A percentile compares a stretch with the other conserved stretches of the same genome.
Conservation (phyloP, 2,113 vertebrate species). For the Grallaria varia region DNA sequence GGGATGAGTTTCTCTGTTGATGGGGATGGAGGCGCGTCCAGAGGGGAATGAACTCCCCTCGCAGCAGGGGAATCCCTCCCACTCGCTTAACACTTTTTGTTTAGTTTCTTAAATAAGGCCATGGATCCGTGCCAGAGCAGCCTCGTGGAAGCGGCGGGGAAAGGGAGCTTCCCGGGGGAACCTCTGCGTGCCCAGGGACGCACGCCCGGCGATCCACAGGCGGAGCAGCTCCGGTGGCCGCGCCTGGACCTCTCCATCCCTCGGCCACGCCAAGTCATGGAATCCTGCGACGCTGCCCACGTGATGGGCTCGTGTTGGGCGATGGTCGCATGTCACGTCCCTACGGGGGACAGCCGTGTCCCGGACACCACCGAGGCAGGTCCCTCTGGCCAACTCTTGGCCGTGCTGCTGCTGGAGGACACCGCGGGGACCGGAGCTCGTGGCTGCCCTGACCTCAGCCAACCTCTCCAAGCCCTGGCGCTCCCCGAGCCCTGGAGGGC, state of each 20-base stretch:
- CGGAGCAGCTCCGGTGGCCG: background rate
- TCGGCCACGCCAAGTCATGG: accelerated
- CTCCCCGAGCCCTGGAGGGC: background rate
- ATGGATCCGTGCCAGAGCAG: constrained; percentile 41
- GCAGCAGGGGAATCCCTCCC: constrained; percentile 63
- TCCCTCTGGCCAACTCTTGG: background rate
- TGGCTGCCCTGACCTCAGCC: background rate
- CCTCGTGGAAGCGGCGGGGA: background rate
- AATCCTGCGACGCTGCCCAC: background rate
- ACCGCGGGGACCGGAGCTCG: accelerated
- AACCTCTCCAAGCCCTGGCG: background rate
- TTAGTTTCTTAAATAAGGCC: constrained; percentile 60
- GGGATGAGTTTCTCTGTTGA: background rate
- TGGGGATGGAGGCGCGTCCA: background rate
- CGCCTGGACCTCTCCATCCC: background rate
- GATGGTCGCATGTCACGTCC: background rate
- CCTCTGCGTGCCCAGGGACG: background rate
- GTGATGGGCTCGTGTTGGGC: background rate
- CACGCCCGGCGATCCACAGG: accelerated
- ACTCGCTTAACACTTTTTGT: constrained; percentile 59
- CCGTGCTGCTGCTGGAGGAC: background rate
- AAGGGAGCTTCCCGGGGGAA: constrained; percentile 13
- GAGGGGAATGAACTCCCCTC: constrained; percentile 46
- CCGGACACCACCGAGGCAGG: background rate
- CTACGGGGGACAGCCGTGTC: background rate